Conservation (phyloP, 2,113 vertebrate genomes). For the Melierax canorus region DNA sequence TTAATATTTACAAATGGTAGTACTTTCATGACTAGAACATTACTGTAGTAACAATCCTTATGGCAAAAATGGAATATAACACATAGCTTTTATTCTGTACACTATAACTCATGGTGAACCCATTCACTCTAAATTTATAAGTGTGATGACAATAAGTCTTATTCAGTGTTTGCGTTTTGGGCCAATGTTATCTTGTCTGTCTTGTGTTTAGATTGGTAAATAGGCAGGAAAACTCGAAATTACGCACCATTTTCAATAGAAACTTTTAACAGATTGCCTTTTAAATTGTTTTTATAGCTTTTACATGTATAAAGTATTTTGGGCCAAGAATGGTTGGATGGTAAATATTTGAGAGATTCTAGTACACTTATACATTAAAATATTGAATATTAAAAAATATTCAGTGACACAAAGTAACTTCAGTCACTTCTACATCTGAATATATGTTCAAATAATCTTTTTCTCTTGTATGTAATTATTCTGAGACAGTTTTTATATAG, state of each 20-base stretch:
- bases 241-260: background rate
- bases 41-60: background rate
- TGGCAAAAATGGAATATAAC: background rate
- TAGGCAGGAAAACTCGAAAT: background rate
- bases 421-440: background rate
- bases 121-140: background rate
- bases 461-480: background rate
- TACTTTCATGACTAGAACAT: background rate
- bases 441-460: background rate
- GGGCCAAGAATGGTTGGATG: background rate
- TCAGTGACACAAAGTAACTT: background rate
- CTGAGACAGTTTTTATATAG: background rate
- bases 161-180: background rate
- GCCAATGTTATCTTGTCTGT: background rate
- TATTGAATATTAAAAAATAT: background rate
- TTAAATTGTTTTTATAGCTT: background rate
- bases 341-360: background rate
- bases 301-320: background rate
- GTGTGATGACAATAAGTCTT: background rate
- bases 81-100: background rate
- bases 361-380: background rate
- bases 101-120: background rate
- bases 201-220: background rate
- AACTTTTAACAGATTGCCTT: background rate
- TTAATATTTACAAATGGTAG: background rate